Percentiles rank a stretch among this genome's conserved stretches.
phyloP scores from a whole-genome alignment of 2,888 invertebrate species.

The Mactromeris polynyma region DNA sequence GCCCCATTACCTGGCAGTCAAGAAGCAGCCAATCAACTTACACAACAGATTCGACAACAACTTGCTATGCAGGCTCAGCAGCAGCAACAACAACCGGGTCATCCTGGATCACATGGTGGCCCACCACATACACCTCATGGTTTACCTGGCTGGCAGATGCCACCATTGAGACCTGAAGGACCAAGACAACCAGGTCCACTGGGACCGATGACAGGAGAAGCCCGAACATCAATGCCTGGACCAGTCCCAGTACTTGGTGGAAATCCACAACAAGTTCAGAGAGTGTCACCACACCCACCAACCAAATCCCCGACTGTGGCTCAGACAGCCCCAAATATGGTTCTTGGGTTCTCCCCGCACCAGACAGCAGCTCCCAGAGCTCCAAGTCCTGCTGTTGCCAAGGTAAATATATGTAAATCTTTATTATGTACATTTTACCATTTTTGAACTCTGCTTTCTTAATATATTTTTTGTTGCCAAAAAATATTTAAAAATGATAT shows the following conservation, averaged over 20 bases:
- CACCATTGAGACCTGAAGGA: constrained; percentile 56
- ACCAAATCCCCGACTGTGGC: constrained; percentile 76
- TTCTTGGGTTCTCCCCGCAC: constrained; percentile 64
- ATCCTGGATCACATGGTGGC: constrained; percentile 47
- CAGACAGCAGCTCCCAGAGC: constrained; percentile 66
- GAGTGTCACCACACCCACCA: constrained; percentile 73
- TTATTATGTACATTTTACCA: no score
- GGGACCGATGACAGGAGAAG: constrained; percentile 52
- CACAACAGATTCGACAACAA: constrained; percentile 67
- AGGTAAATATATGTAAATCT: constrained; percentile 46
- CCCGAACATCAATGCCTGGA: constrained; percentile 65
- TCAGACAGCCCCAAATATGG: constrained; percentile 76
- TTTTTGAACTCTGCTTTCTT: no score
- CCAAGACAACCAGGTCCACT: constrained; percentile 55
- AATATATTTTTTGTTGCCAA: no score
- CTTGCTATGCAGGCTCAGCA: constrained; percentile 59
- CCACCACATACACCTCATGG: constrained; percentile 53
- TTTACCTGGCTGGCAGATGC: constrained; percentile 59
- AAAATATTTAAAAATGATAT: no score
- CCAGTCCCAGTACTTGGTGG: constrained; percentile 65
- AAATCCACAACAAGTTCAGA: constrained; percentile 67
- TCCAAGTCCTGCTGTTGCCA: constrained; percentile 70
- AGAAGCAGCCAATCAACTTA: constrained; percentile 69
- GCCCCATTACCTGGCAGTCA: constrained; percentile 67
- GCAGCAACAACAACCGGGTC: constrained; percentile 44